Evolutionary conservation across 2,888 invertebrate species (phyloP), one percentile per base, ranked within the genome.

Genomic region (Epinotia nisella): DNA sequence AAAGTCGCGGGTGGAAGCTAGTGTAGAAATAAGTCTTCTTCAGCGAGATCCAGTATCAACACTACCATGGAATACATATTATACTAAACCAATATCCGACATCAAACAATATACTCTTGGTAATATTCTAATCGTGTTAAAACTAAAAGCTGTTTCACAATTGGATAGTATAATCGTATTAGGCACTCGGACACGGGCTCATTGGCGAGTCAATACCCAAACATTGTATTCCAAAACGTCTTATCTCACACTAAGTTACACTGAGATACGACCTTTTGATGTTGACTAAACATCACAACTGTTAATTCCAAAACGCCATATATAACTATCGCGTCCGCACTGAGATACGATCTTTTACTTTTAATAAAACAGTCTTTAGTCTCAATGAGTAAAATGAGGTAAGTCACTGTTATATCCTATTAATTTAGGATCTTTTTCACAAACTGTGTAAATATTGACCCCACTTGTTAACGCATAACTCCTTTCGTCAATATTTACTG

Each of bases 131-230:
- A 66, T n/a, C 19, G 29, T 55, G 7, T 9, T 5, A 19, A 19
- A 55, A 21, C 3, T 5, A 19, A 19, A 55, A 21, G 35, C 39
- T 41, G 21, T 66, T 66, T 66, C 55, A 66, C 66, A 66, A 66
- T 66, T 56, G 21, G 55, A 56, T 66, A 21, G 66, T 66, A 66
- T 66, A 66, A 66, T 66, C 66, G 55, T 66, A 66, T 66, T 66
- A n/a, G n/a, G n/a, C n/a, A 56, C 66, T 66, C 41, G 66, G 66
- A 66, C 55, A 66, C 41, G 21, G 55, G 55, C 56, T 24, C 29
- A 49, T 55, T 55, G 39, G 15, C 39, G 55, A 55, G 66, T 24
- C 66, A 66, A 66, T 66, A 66, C n/a, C n/a, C 49, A 11, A 17
- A 11, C 29, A 11, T 49, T 62, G 11, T 41, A 29, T 49, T 62